Conservation (phyloP, 2,888 invertebrate species). For the Ophonus ardosiacus region DNA sequence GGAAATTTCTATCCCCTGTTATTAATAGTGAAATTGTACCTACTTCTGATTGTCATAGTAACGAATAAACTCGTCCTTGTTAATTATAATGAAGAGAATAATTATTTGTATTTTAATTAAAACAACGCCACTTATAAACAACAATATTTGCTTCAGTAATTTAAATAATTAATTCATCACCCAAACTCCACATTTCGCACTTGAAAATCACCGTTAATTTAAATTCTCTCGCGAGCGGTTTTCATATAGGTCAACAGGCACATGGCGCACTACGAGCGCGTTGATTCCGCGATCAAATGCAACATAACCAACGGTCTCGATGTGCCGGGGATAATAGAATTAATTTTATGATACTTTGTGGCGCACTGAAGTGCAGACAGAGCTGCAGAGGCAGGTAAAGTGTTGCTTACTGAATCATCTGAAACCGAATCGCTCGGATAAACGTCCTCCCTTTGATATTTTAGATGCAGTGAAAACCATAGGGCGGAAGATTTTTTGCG, state of each 20-base stretch:
- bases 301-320: not conserved
- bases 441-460: slow-evolving; percentile 6
- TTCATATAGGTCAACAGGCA: slow-evolving; percentile 39
- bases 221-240: slow-evolving; percentile 10
- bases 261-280: not conserved
- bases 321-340: slow-evolving; percentile 27
- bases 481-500: not conserved
- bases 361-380: not conserved
- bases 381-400: slow-evolving; percentile 8
- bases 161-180: slow-evolving; percentile 12
- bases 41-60: no score
- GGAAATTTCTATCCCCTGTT: no score
- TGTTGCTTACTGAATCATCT: slow-evolving; percentile 23
- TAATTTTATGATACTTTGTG: slow-evolving; percentile 38
- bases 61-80: no score
- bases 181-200: not conserved
- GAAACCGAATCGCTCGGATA: slow-evolving; percentile 12
- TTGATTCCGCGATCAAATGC: slow-evolving; percentile 17
- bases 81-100: not conserved
- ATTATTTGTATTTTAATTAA: not conserved
- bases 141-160: not conserved
- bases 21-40: no score
- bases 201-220: slow-evolving; percentile 11
- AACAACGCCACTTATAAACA: not conserved
- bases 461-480: not conserved